Evolutionary conservation across 2,113 vertebrate genomes (phyloP).

Genomic region (Tor tambroides): DNA sequence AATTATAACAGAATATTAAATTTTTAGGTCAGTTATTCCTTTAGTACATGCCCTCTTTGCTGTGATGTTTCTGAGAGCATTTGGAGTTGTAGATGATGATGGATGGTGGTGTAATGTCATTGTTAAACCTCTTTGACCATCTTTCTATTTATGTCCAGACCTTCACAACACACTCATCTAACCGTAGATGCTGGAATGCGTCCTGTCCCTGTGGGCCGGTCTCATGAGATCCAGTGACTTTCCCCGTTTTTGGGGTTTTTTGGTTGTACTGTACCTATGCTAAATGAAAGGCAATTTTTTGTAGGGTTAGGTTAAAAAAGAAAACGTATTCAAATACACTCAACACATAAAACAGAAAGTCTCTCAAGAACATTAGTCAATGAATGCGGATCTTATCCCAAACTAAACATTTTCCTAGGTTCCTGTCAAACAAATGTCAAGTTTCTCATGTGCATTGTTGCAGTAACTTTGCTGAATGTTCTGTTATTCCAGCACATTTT

Average conservation of each 20-base stretch:
- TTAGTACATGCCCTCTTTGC: background rate
- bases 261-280: background rate
- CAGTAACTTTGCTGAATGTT: background rate
- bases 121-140: slow-evolving; percentile 21
- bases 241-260: background rate
- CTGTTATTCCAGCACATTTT: background rate
- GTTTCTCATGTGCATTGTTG: slow-evolving; percentile 36
- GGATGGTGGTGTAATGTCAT: background rate
- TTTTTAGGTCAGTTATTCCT: background rate
- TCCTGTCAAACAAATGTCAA: slow-evolving; percentile 33
- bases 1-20: no score
- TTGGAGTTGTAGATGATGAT: slow-evolving; percentile 14
- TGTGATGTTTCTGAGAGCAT: background rate
- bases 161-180: slow-evolving; percentile 17
- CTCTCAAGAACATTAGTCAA: background rate
- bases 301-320: background rate
- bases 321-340: background rate
- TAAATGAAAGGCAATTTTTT: background rate
- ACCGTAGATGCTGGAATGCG: background rate
- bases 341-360: background rate
- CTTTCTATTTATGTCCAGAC: slow-evolving; percentile 20
- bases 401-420: background rate
- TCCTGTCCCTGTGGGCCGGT: background rate
- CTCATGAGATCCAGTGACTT: slow-evolving; percentile 21
- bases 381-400: slow-evolving; percentile 17